Evolutionary conservation across 2,113 vertebrate species (phyloP).

Genomic region (Pyxicephalus adspersus): DNA sequence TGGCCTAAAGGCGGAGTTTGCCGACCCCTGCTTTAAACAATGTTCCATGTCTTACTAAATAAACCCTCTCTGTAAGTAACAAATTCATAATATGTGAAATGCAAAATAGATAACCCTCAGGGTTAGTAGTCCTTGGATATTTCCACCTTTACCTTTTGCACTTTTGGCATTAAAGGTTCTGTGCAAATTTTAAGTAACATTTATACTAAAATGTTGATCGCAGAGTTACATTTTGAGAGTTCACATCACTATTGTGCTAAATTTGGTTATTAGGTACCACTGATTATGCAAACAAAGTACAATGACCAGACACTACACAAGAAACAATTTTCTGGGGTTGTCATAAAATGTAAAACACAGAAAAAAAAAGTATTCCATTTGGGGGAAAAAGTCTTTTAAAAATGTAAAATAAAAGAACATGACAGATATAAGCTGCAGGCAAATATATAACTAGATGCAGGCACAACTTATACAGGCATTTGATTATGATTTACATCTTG

Average conservation of each 20-base stretch:
- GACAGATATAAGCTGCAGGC: constrained; percentile 33
- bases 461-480: constrained; percentile 51
- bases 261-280: neutral
- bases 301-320: neutral
- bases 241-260: neutral
- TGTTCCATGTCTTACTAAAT: too few relatives aligned
- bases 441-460: constrained; percentile 47
- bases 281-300: neutral
- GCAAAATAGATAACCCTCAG: neutral
- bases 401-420: neutral
- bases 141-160: neutral
- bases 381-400: neutral
- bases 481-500: neutral
- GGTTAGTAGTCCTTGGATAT: neutral
- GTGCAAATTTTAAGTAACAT: constrained; percentile 1
- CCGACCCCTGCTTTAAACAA: too few relatives aligned
- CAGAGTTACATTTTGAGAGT: neutral
- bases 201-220: neutral
- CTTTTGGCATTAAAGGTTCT: constrained; percentile 14
- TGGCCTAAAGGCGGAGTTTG: too few relatives aligned
- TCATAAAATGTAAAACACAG: neutral
- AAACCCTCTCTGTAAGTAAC: too few relatives aligned
- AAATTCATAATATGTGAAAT: too few relatives aligned
- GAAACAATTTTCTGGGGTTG: neutral
- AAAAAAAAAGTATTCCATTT: neutral